Conservation (phyloP, 2,888 invertebrate genomes). For the Vesta saturnalis region DNA sequence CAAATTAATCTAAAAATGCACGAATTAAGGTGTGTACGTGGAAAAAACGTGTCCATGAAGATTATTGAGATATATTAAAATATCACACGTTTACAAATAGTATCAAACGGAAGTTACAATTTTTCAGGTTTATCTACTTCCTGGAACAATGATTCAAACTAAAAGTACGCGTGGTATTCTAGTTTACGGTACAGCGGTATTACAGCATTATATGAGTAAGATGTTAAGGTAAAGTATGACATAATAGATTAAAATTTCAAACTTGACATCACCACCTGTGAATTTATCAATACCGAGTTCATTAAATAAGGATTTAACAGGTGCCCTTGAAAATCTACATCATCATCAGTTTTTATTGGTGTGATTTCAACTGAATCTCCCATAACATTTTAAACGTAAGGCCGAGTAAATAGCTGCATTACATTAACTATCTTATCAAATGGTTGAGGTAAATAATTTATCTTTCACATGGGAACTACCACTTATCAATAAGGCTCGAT, state of each 20-base stretch:
- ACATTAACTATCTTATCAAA: too few species aligned
- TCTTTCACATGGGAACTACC: too few species aligned
- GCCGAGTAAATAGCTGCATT: background rate
- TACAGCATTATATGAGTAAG: background rate
- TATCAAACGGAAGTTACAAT: conserved; percentile 19
- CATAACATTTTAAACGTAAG: background rate
- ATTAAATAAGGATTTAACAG: background rate
- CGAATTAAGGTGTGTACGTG: too few species aligned
- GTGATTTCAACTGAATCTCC: background rate
- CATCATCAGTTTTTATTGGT: conserved; percentile 5
- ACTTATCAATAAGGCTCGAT: too few species aligned
- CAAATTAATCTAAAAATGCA: background rate
- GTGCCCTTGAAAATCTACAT: conserved; percentile 6
- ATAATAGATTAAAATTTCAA: conserved; percentile 16
- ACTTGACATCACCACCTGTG: conserved; percentile 18
- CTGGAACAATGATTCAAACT: conserved; percentile 14
- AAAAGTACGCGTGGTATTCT: background rate
- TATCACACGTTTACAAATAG: too few species aligned
- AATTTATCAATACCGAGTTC: background rate
- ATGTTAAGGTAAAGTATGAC: conserved; percentile 14
- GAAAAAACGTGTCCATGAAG: too few species aligned
- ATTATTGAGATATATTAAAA: too few species aligned
- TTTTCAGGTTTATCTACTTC: conserved; percentile 30
- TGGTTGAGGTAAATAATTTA: too few species aligned
- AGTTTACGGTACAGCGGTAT: background rate